Evolutionary conservation across 2,888 invertebrate genomes (phyloP), one percentile per base, ranked within the genome.

Genomic region (Drosophila paranaensis): DNA sequence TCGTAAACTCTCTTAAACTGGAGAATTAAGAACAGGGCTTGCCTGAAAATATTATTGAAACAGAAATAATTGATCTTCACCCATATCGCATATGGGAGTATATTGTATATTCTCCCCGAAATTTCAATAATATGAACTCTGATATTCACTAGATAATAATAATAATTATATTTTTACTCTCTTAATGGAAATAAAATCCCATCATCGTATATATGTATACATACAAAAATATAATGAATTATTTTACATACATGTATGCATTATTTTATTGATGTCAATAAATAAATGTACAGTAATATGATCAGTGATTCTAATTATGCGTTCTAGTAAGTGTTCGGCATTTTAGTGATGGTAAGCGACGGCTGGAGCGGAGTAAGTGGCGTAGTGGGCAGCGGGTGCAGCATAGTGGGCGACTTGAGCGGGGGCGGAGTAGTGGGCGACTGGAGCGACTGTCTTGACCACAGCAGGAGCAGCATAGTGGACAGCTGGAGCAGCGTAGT

Each of bases 231-330:
- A 20, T 20, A 20, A 20, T 20, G 20, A 20, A 20, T 20, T 20
- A 20, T 63, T 60, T 42, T 64, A 69, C 60, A 71, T 66, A 71
- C 71, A 72, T 62, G 82, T 79, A 88, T 79, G 77, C 85, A 82
- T 88, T 85, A 70, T 70, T 86, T 90, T 86, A 90, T 90, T 58
- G 64, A 77, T 83, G 75, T 79, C 87, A 86, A 90, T 86, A 88
- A 86, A 90, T 86, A 90, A 87, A 84, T 87, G 65, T 84, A 74
- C 86, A 77, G 74, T 67, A 66, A 73, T 70, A 86, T 69, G 79
- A 69, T 66, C 76, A 89, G 88, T 81, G 78, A 86, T 78, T 81
- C 60, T 81, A 74, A 48, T 51, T 50, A 74, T 58, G 58, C 68
- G 20, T 20, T 39, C 46, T 55, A 56, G 58, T 69, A 56, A 54